A percentile compares a stretch with the other conserved stretches of the same genome.
These are phyloP conservation scores for Cariama cristata DNA, from an alignment of 2,113 vertebrate species.

Conservation along the genomic window DNA sequence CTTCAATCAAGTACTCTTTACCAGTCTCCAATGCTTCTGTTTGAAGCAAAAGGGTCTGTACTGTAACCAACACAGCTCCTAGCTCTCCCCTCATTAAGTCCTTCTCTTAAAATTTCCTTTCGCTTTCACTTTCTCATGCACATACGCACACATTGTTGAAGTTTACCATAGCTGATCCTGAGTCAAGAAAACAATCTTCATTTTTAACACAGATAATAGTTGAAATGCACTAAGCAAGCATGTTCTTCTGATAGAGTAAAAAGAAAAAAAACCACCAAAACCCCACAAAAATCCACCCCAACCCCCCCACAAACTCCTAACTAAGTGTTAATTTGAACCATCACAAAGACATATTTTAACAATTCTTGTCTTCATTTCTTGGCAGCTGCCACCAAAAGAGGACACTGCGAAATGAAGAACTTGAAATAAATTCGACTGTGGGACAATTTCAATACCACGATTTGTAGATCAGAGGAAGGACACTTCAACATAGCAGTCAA, in stretches of 20 bases:
- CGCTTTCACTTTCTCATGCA: background rate
- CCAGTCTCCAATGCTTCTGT: background rate
- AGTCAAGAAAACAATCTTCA: background rate
- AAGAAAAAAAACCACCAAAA: too few relatives aligned
- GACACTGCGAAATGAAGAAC: background rate
- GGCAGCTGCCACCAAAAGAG: background rate
- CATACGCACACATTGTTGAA: background rate
- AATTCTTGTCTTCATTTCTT: background rate
- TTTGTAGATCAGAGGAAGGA: background rate
- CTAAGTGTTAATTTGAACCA: background rate
- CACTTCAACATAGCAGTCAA: background rate
- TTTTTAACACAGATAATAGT: background rate
- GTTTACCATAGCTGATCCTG: background rate
- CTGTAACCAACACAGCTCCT: background rate
- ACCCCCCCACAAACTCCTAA: background rate
- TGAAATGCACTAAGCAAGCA: background rate
- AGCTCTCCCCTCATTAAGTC: background rate
- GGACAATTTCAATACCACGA: background rate
- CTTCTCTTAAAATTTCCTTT: background rate
- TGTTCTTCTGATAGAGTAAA: background rate
- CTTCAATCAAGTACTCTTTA: background rate
- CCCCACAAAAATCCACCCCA: background rate
- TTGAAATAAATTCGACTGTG: background rate
- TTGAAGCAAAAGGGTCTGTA: background rate
- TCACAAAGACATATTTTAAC: background rate